phyloP scores from a whole-genome alignment of 2,113 vertebrate species.

The Cyprinodon variegatus region DNA sequence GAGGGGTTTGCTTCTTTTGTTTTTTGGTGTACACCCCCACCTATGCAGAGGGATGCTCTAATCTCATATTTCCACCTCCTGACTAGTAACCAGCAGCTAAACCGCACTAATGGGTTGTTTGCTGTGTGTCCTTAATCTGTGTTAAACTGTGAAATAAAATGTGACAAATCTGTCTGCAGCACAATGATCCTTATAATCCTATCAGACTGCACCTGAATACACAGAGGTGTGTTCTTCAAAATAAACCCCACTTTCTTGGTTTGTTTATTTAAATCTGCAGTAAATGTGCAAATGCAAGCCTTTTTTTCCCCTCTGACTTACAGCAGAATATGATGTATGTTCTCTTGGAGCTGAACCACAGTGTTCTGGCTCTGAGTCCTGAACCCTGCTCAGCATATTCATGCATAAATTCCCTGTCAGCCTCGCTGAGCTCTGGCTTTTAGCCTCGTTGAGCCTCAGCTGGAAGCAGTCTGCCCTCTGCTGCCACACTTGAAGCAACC shows the following conservation, averaged over 20 bases:
- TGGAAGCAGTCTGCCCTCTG: conserved; percentile 41
- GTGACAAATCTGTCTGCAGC: conserved; percentile 43
- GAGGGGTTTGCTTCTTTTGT: conserved; percentile 15
- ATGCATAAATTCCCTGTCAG: conserved; percentile 49
- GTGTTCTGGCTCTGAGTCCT: conserved; percentile 1
- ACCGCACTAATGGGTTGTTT: conserved; percentile 57
- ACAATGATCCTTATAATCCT: conserved; percentile 34
- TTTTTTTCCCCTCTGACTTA: background rate
- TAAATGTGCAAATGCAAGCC: background rate
- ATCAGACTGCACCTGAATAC: conserved; percentile 6
- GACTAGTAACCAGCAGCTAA: conserved; percentile 62
- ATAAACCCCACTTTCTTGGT: background rate
- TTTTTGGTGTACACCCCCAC: conserved; percentile 33
- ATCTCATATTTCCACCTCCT: conserved; percentile 59
- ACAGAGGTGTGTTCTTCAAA: background rate
- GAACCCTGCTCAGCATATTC: conserved; percentile 23
- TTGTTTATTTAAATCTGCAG: conserved; percentile 12
- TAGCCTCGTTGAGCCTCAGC: conserved; percentile 44
- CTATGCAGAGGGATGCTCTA: conserved; percentile 50
- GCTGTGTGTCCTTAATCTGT: conserved; percentile 34
- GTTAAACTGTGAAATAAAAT: conserved; percentile 68
- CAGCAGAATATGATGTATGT: conserved; percentile 14
- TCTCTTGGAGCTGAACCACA: conserved; percentile 20
- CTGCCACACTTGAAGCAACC: conserved; percentile 46
- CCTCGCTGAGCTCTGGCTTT: conserved; percentile 39